phyloP scores from a whole-genome alignment of 2,888 invertebrate genomes.

The Torymus texanus region DNA sequence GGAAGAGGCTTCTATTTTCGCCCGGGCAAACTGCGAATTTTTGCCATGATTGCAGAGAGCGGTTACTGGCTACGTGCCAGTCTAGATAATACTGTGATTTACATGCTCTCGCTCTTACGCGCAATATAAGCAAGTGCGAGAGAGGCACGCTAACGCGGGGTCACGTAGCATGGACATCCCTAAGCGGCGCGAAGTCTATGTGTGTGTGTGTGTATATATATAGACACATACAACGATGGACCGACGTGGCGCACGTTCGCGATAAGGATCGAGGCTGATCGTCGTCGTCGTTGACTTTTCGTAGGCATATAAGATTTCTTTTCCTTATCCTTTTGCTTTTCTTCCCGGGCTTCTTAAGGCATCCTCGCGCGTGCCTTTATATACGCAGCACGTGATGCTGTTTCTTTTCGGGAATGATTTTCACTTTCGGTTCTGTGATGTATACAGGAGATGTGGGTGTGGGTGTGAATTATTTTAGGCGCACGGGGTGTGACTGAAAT shows the following conservation, averaged over 20 bases:
- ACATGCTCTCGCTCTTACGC: slow-evolving; percentile 34
- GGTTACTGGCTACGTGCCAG: slow-evolving; percentile 57
- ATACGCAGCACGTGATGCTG: too few species aligned
- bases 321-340: too few species aligned
- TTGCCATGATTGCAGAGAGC: slow-evolving; percentile 43
- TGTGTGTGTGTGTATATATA: too few species aligned
- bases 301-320: too few species aligned
- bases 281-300: background rate
- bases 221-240: background rate
- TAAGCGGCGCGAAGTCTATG: background rate
- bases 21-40: slow-evolving; percentile 35
- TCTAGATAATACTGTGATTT: slow-evolving; percentile 56
- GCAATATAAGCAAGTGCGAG: background rate
- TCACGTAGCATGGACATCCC: slow-evolving; percentile 32
- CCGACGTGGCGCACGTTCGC: background rate
- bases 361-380: too few species aligned
- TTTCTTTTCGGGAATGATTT: too few species aligned
- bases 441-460: too few species aligned
- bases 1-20: background rate
- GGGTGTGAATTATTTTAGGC: too few species aligned
- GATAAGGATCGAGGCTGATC: background rate
- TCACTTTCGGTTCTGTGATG: too few species aligned
- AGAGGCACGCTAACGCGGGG: background rate
- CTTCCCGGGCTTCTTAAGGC: too few species aligned
- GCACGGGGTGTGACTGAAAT: too few species aligned